These are phyloP conservation scores for Thalpophila matura DNA, from an alignment of 2,888 invertebrate species.

Conservation along the genomic window DNA sequence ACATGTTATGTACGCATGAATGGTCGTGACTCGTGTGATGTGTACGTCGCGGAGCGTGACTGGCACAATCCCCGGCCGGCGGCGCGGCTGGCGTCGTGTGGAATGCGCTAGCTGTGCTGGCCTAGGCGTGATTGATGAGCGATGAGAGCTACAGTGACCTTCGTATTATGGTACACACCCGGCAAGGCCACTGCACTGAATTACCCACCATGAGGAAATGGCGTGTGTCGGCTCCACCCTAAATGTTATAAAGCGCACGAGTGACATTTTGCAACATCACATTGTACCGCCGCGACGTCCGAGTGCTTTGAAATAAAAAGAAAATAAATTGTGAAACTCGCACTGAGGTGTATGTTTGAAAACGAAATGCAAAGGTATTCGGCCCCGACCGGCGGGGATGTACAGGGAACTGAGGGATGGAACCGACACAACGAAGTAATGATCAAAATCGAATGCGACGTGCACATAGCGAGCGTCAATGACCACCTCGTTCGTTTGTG, in stretches of 20 bases:
- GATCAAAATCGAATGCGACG: constrained; percentile 72
- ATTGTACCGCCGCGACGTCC: background rate
- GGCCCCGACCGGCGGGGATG: background rate
- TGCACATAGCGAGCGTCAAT: constrained; percentile 81
- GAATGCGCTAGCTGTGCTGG: constrained; percentile 76
- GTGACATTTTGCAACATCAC: constrained; percentile 1
- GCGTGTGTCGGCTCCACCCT: constrained; percentile 71
- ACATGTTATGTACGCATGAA: constrained; percentile 52
- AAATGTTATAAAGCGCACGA: constrained; percentile 36
- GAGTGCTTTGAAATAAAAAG: constrained; percentile 10
- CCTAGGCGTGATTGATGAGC: constrained; percentile 76
- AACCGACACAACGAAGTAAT: constrained; percentile 60
- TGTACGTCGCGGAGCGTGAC: constrained; percentile 47
- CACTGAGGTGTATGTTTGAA: background rate
- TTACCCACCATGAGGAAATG: constrained; percentile 58
- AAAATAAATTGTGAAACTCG: background rate
- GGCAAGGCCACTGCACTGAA: constrained; percentile 64
- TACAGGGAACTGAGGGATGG: constrained; percentile 54
- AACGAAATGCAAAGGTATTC: background rate
- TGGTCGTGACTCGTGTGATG: constrained; percentile 54
- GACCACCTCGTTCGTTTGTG: constrained; percentile 95
- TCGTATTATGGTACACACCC: constrained; percentile 38
- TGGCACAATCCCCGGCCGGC: constrained; percentile 34
- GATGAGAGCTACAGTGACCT: constrained; percentile 69
- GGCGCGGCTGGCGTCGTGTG: constrained; percentile 45